These are phyloP conservation scores for Iselma pallidipennis DNA, from an alignment of 2,888 invertebrate species.

Conservation along the genomic window DNA sequence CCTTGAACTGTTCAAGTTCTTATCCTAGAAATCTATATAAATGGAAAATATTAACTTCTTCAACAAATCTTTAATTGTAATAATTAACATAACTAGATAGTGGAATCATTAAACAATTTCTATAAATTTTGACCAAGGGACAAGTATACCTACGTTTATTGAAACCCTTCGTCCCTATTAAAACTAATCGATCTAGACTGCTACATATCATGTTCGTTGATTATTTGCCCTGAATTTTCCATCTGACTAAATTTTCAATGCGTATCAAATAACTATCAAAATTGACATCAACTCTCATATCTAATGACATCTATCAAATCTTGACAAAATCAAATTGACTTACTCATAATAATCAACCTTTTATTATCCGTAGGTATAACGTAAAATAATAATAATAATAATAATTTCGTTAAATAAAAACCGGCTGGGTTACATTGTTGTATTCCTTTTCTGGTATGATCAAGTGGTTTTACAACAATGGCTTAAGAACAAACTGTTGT, in stretches of 20 bases:
- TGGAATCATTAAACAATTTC: too few species aligned
- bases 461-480: slow-evolving; percentile 1
- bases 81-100: too few species aligned
- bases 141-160: not conserved
- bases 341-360: too few species aligned
- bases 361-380: not conserved
- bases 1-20: too few species aligned
- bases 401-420: slow-evolving; percentile 10
- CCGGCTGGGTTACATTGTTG: slow-evolving; percentile 15
- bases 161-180: not conserved
- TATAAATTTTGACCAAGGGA: too few species aligned
- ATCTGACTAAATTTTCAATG: not conserved
- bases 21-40: too few species aligned
- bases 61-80: too few species aligned
- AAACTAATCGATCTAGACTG: slow-evolving; percentile 1
- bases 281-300: too few species aligned
- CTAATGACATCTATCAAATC: not conserved
- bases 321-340: not conserved
- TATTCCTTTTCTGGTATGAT: slow-evolving; percentile 6
- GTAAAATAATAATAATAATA: too few species aligned
- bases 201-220: slow-evolving; percentile 7
- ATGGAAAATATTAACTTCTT: too few species aligned
- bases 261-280: slow-evolving; percentile 2
- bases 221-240: slow-evolving; percentile 6
- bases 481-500: not conserved